These are phyloP conservation scores for Phalacrocorax pelagicus DNA, from an alignment of 2,113 vertebrate species.

Conservation along the genomic window DNA sequence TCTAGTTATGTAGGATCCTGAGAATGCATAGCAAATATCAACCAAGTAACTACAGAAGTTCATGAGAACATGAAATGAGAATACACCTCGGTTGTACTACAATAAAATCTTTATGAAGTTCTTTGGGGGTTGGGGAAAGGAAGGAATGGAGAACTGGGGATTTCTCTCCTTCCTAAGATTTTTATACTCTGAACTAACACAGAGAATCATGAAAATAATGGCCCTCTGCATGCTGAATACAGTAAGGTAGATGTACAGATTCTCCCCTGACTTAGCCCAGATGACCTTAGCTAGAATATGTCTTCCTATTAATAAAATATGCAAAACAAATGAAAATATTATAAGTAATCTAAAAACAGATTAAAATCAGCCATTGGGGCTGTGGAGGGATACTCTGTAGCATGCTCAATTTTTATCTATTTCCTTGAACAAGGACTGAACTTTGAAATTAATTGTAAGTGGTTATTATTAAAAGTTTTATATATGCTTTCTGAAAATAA, in stretches of 20 bases:
- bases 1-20: background rate
- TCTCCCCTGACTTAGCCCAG: background rate
- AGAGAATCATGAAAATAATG: background rate
- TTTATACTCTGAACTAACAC: background rate
- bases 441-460: background rate
- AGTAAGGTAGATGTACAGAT: background rate
- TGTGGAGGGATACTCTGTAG: background rate
- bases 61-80: background rate
- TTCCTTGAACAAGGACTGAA: background rate
- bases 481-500: background rate
- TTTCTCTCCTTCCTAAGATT: background rate
- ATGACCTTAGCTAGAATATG: background rate
- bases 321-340: background rate
- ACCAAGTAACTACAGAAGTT: background rate
- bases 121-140: background rate
- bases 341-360: background rate
- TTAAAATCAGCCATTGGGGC: background rate
- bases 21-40: background rate
- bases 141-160: background rate
- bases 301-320: background rate
- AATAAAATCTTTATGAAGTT: constrained; percentile 47
- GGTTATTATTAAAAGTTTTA: background rate
- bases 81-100: background rate
- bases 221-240: background rate
- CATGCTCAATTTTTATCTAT: background rate